These are phyloP conservation scores for Isoperla grammatica DNA, from an alignment of 2,888 invertebrate genomes.

Conservation along the genomic window DNA sequence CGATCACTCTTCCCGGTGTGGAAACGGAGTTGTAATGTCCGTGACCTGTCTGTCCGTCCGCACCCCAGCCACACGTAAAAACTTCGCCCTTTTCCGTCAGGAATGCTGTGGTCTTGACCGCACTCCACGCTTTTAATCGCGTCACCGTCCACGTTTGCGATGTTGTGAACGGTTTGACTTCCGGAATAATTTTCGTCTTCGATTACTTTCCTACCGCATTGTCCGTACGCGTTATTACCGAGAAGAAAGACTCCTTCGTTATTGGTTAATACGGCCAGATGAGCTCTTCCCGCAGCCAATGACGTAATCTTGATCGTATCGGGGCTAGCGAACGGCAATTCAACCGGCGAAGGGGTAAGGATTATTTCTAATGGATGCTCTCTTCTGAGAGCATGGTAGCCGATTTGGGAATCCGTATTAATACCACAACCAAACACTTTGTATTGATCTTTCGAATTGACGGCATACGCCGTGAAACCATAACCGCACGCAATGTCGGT, in stretches of 20 bases:
- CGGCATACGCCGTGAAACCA: conserved; percentile 78
- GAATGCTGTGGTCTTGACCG: conserved; percentile 87
- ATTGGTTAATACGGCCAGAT: conserved; percentile 71
- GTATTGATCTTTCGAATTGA: conserved; percentile 54
- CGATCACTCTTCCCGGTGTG: conserved; percentile 57
- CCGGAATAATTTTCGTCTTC: conserved; percentile 66
- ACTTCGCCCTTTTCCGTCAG: conserved; percentile 74
- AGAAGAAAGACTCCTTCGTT: conserved; percentile 74
- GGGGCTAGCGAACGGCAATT: conserved; percentile 57
- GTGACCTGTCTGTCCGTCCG: conserved; percentile 90
- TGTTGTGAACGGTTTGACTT: conserved; percentile 60
- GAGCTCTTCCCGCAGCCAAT: conserved; percentile 82
- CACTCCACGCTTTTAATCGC: conserved; percentile 65
- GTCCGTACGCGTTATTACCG: conserved; percentile 91
- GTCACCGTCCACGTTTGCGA: conserved; percentile 57
- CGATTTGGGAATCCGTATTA: conserved; percentile 89
- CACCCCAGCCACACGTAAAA: conserved; percentile 87
- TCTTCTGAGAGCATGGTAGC: conserved; percentile 46
- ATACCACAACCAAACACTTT: conserved; percentile 84
- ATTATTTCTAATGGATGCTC: conserved; percentile 63
- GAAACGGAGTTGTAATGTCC: conserved; percentile 56
- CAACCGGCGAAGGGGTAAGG: conserved; percentile 64
- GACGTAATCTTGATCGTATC: conserved; percentile 47
- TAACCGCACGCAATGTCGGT: conserved; percentile 76
- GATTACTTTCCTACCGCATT: conserved; percentile 81